Conservation (phyloP, 2,888 invertebrate genomes). For the Hesperia comma region DNA sequence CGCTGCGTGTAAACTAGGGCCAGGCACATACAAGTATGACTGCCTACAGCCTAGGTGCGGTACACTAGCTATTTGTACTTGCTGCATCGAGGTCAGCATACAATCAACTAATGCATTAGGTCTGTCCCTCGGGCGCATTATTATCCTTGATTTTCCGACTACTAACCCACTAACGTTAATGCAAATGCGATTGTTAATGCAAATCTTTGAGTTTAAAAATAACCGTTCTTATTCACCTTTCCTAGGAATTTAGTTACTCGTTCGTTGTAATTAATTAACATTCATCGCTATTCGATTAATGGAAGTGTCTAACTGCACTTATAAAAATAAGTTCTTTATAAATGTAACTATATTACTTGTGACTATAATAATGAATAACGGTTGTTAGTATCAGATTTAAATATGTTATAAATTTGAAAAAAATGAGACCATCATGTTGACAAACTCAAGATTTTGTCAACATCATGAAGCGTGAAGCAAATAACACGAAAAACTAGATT, state of each 20-base stretch:
- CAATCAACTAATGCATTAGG: constrained; percentile 41
- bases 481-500: too few relatives aligned
- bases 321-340: too few relatives aligned
- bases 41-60: neutral
- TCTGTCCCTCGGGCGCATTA: constrained; percentile 29
- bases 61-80: constrained; percentile 21
- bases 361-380: too few relatives aligned
- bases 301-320: neutral
- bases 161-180: constrained; percentile 16
- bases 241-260: constrained; percentile 3
- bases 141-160: constrained; percentile 31
- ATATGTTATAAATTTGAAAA: too few relatives aligned
- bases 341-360: too few relatives aligned
- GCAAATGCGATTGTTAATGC: constrained; percentile 8
- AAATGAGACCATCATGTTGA: too few relatives aligned
- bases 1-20: constrained; percentile 9
- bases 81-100: constrained; percentile 40
- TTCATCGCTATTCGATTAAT: neutral
- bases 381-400: too few relatives aligned
- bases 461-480: too few relatives aligned
- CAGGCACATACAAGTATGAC: neutral
- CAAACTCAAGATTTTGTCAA: too few relatives aligned
- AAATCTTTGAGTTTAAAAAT: constrained; percentile 14
- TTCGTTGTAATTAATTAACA: constrained; percentile 1
- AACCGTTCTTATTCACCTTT: constrained; percentile 15